Evolutionary conservation across 1,140 invertebrate species (phyloP).

Genomic region (Bilobella aurantiaca): DNA sequence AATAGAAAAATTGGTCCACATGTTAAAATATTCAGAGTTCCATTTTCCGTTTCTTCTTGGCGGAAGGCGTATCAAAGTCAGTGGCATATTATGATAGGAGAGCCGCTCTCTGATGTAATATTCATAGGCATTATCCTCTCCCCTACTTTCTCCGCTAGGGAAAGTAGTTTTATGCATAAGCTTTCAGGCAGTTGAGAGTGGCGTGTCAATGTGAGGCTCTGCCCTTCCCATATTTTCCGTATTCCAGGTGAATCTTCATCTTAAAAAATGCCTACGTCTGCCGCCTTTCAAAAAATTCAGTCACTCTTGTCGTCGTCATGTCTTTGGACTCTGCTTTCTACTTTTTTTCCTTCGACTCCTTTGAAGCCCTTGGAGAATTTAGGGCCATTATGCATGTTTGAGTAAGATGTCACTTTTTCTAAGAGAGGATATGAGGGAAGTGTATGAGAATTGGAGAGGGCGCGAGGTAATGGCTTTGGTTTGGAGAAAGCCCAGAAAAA

Average conservation of each 20-base stretch:
- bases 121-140: slow-evolving; percentile 11
- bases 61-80: slow-evolving; percentile 12
- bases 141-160: too few species aligned
- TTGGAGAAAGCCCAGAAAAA: background rate
- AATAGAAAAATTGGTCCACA: slow-evolving; percentile 9
- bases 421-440: slow-evolving; percentile 7
- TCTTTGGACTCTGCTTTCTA: background rate
- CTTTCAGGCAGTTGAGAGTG: background rate
- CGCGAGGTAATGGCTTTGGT: background rate
- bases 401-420: too few species aligned
- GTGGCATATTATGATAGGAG: background rate
- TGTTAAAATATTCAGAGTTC: slow-evolving; percentile 21
- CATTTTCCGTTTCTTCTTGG: slow-evolving; percentile 6
- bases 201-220: background rate
- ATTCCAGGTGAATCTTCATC: background rate
- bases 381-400: too few species aligned
- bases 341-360: background rate
- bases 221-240: background rate
- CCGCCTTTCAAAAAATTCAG: too few species aligned
- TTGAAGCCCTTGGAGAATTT: too few species aligned
- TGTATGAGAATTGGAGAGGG: background rate
- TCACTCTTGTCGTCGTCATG: too few species aligned
- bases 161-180: background rate
- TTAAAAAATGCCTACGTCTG: too few species aligned
- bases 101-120: slow-evolving; percentile 12